Evolutionary conservation across 2,888 invertebrate species (phyloP), one percentile per base, ranked within the genome.

Genomic region (Plebejus melissa): DNA sequence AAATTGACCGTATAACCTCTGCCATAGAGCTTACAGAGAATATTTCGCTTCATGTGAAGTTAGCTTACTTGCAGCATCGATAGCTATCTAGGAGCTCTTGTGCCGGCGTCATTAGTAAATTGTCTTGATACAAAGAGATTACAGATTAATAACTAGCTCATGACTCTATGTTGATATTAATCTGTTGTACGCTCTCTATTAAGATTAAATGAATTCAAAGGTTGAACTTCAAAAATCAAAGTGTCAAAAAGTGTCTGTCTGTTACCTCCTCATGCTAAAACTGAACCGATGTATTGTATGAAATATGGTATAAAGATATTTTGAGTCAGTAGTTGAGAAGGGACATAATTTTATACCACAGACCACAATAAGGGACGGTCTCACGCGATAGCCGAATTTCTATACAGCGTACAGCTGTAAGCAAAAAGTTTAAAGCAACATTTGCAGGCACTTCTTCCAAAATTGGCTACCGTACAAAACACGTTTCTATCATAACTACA

Each of bases 111-210:
- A 70, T 70, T 70, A 70, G 70, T 70, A 41, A 70, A 70, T 70
- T 70, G 70, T 70, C 70, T 70, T 70, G 70, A 41, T 41, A 70
- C 70, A 70, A 70, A 70, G 70, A 70, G 70, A 70, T 70, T 70
- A 70, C 41, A 41, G 41, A 70, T 70, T 41, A 70, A 70, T 70
- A 41, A 41, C 41, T 41, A 70, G 70, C 7, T 70, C 41, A 41
- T 36, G 7, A 58, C 22, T 22, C n/a, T 58, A 58, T 58, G 22
- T 58, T 58, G 22, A 58, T 58, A 58, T 7, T 58, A 58, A 58
- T 54, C 13, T 13, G 16, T 32, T 32, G 32, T 32, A 32, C 32
- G 32, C 2, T 32, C 32, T 32, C 32, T 32, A 32, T 32, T 32
- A 32, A 32, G 32, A 32, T 32, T 32, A 32, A 32, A 32, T 32